Evolutionary conservation across 1,140 invertebrate genomes (phyloP).

Genomic region (Vanessa atalanta): DNA sequence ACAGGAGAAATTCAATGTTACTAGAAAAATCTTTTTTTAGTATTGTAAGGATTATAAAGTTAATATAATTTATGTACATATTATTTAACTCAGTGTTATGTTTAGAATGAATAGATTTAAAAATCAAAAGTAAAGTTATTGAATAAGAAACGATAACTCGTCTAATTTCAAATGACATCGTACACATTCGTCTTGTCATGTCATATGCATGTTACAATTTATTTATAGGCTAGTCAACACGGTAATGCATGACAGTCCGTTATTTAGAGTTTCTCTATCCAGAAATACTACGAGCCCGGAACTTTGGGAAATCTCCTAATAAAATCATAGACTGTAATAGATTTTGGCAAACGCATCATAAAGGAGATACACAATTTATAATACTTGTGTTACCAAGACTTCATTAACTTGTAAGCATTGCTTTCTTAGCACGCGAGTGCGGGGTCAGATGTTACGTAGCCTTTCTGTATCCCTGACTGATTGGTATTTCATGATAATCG

Average conservation of each 20-base stretch:
- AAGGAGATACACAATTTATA: constrained; percentile 33
- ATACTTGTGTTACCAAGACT: constrained; percentile 26
- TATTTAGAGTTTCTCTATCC: constrained; percentile 44
- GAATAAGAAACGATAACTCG: constrained; percentile 8
- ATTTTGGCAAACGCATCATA: constrained; percentile 43
- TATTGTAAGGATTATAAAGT: too few species aligned
- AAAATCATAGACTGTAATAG: constrained; percentile 49
- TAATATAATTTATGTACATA: too few species aligned
- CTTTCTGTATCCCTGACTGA: too few species aligned
- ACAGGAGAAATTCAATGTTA: too few species aligned
- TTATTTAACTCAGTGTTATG: neutral
- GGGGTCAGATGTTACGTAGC: too few species aligned
- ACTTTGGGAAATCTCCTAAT: constrained; percentile 47
- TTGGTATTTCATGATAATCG: too few species aligned
- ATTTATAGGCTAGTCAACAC: constrained; percentile 43
- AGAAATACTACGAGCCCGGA: constrained; percentile 45
- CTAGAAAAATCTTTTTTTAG: too few species aligned
- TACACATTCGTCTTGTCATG: constrained; percentile 38
- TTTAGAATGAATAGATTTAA: neutral
- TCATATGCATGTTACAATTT: constrained; percentile 39
- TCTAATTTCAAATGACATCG: constrained; percentile 37
- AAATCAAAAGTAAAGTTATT: neutral
- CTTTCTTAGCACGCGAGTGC: neutral
- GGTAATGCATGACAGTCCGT: constrained; percentile 39
- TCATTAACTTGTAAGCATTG: neutral